A percentile compares a stretch with the other conserved stretches of the same genome.
Evolutionary conservation across 2,113 vertebrate species (phyloP).

Genomic region (Platanista minor): DNA sequence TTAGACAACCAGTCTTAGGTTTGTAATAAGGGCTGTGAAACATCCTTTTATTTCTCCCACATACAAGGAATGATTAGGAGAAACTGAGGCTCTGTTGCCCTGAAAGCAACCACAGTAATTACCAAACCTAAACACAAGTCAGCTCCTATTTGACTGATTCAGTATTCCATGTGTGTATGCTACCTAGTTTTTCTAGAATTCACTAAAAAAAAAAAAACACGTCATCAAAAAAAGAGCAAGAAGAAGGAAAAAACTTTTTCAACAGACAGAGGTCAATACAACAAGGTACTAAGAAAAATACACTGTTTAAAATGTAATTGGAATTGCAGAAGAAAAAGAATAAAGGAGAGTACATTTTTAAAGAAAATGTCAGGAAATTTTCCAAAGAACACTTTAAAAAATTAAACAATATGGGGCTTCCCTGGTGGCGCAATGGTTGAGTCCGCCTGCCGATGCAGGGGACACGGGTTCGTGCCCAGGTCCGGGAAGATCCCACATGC

Average conservation of each 20-base stretch:
- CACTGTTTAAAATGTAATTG: neutral
- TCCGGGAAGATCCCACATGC: no score
- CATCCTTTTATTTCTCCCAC: neutral
- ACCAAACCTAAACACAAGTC: neutral
- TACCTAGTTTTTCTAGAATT: neutral
- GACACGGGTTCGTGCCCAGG: no score
- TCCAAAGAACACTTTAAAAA: neutral
- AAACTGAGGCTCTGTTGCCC: neutral
- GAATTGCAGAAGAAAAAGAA: neutral
- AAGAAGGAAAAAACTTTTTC: neutral
- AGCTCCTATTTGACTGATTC: neutral
- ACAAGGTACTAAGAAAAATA: neutral
- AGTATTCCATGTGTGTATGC: neutral
- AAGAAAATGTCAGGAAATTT: neutral
- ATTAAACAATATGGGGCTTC: neutral
- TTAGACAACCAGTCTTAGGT: neutral
- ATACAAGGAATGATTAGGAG: neutral
- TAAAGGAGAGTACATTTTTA: neutral
- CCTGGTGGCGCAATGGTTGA: no score
- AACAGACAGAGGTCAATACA: neutral
- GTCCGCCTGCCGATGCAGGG: no score
- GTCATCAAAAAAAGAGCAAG: neutral
- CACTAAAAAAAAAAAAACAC: neutral
- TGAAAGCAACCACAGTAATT: neutral
- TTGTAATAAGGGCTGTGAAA: neutral